These are phyloP conservation scores for Scaptomyza flava DNA, from an alignment of 2,888 invertebrate species.

Conservation along the genomic window DNA sequence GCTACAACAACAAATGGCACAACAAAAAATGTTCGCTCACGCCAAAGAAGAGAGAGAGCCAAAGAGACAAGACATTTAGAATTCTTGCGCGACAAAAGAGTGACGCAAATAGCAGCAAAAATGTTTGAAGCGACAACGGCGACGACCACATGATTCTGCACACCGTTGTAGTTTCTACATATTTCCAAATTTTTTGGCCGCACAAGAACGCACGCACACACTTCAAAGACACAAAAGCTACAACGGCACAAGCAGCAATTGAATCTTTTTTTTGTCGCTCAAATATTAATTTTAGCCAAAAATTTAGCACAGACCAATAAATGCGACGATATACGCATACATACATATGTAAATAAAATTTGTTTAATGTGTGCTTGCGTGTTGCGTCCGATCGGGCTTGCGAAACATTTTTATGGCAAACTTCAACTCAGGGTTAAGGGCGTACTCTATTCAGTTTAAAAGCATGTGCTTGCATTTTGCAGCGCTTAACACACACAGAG, in stretches of 20 bases:
- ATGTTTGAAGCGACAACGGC: slow-evolving; percentile 58
- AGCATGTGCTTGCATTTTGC: slow-evolving; percentile 67
- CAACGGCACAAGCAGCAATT: slow-evolving; percentile 30
- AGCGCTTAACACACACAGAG: slow-evolving; percentile 28
- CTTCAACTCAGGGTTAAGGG: slow-evolving; percentile 70
- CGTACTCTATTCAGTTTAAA: slow-evolving; percentile 57
- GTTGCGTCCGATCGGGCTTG: slow-evolving; percentile 47
- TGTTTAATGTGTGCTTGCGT: slow-evolving; percentile 24
- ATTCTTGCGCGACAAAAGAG: slow-evolving; percentile 50
- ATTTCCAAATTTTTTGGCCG: slow-evolving; percentile 70
- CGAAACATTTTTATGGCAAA: slow-evolving; percentile 33
- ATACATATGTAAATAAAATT: slow-evolving; percentile 20
- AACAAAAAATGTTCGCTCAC: slow-evolving; percentile 42
- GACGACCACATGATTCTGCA: slow-evolving; percentile 70
- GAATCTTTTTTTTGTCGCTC: slow-evolving; percentile 62
- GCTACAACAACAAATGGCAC: slow-evolving; percentile 48
- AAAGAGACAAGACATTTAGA: slow-evolving; percentile 36
- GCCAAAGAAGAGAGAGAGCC: slow-evolving; percentile 24
- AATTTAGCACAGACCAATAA: slow-evolving; percentile 62
- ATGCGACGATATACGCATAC: slow-evolving; percentile 37
- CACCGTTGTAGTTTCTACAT: slow-evolving; percentile 53
- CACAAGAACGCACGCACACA: slow-evolving; percentile 28
- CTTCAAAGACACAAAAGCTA: slow-evolving; percentile 31
- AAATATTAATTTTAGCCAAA: slow-evolving; percentile 79
- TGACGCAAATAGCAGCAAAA: slow-evolving; percentile 73